Percentiles rank a stretch among this genome's conserved stretches.
Conservation (phyloP, 2,113 vertebrate species). For the Ageneiosus marmoratus region DNA sequence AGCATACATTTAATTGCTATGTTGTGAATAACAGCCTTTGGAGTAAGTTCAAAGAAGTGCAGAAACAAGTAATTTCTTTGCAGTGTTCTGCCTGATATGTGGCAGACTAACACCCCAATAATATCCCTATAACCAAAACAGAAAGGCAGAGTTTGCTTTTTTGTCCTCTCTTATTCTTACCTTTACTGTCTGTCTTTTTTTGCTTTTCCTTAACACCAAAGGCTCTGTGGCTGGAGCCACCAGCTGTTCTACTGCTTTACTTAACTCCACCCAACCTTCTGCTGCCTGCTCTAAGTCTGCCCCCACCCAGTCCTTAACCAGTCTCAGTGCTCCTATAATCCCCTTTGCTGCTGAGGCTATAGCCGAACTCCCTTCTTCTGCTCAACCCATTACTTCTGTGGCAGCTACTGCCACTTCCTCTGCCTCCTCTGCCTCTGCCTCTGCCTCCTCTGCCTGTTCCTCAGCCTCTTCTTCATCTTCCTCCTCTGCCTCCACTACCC, state of each 20-base stretch:
- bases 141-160: neutral
- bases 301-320: slow-evolving; percentile 60
- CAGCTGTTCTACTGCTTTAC: slow-evolving; percentile 59
- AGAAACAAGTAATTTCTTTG: neutral
- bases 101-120: neutral
- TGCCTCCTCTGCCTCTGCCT: slow-evolving; percentile 61
- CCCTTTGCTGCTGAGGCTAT: slow-evolving; percentile 71
- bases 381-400: slow-evolving; percentile 75
- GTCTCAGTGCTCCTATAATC: slow-evolving; percentile 44
- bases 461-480: slow-evolving; percentile 69
- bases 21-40: neutral
- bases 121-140: neutral
- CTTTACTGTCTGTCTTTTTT: slow-evolving; percentile 46
- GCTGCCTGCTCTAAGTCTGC: slow-evolving; percentile 54
- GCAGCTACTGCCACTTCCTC: slow-evolving; percentile 82
- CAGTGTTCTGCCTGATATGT: neutral
- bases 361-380: slow-evolving; percentile 77
- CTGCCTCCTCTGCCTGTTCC: slow-evolving; percentile 69
- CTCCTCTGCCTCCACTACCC: slow-evolving; percentile 78
- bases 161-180: slow-evolving; percentile 15
- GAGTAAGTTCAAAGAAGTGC: neutral
- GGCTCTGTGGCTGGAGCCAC: slow-evolving; percentile 81
- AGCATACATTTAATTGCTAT: neutral
- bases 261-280: slow-evolving; percentile 68
- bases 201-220: slow-evolving; percentile 65